phyloP scores from a whole-genome alignment of 2,113 vertebrate species.

The Meles meles region DNA sequence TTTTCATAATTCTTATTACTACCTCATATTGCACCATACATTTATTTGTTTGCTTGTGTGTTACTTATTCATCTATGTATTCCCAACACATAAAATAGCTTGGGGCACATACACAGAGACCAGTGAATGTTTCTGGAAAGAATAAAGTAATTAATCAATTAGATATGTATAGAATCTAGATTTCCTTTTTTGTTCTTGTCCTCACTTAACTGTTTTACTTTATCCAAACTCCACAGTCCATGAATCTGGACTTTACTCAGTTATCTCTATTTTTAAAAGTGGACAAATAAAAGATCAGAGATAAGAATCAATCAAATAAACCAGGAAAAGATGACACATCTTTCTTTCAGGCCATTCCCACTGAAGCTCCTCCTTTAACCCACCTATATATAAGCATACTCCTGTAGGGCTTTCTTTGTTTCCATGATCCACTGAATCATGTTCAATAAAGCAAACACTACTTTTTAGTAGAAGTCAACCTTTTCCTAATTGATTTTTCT shows the following conservation, averaged over 20 bases:
- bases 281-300: not conserved
- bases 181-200: not conserved
- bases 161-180: not conserved
- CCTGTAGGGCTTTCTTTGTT: not conserved
- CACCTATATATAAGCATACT: not conserved
- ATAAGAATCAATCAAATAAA: not conserved
- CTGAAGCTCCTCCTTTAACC: not conserved
- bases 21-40: not conserved
- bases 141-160: not conserved
- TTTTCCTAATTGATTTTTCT: slow-evolving; percentile 80
- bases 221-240: not conserved
- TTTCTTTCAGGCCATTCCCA: not conserved
- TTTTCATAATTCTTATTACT: not conserved
- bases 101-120: not conserved
- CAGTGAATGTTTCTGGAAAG: not conserved
- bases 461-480: slow-evolving; percentile 74
- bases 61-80: not conserved
- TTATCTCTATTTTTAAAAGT: slow-evolving; percentile 31
- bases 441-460: slow-evolving; percentile 77
- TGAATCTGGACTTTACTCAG: not conserved
- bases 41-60: not conserved
- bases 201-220: not conserved
- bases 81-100: not conserved
- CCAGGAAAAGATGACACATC: not conserved
- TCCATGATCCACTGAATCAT: slow-evolving; percentile 16